These are phyloP conservation scores for Amazona guildingii DNA, from an alignment of 2,113 vertebrate species.

Conservation along the genomic window DNA sequence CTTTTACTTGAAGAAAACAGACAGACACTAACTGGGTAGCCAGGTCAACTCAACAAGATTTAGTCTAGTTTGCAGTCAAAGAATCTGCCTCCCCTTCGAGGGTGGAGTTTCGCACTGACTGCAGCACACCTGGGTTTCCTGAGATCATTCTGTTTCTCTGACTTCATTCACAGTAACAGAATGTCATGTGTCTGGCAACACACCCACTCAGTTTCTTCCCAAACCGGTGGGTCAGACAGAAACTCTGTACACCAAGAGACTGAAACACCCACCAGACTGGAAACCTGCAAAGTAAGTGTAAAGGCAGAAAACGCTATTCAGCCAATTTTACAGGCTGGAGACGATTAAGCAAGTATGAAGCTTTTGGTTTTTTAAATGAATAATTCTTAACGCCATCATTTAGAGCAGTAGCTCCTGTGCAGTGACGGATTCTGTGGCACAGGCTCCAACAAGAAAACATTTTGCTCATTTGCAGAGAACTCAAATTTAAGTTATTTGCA, in stretches of 20 bases:
- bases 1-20: neutral
- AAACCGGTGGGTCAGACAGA: conserved; percentile 14
- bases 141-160: neutral
- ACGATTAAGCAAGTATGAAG: conserved; percentile 5
- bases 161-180: neutral
- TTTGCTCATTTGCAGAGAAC: neutral
- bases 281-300: conserved; percentile 30
- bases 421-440: neutral
- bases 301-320: neutral
- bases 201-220: neutral
- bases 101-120: neutral
- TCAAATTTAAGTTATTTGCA: neutral
- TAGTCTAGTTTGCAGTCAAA: neutral
- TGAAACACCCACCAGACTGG: conserved; percentile 36
- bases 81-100: neutral
- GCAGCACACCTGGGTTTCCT: neutral
- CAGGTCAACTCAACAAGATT: neutral
- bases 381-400: neutral
- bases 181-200: neutral
- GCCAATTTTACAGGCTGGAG: neutral
- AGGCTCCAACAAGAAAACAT: neutral
- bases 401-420: neutral
- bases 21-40: neutral
- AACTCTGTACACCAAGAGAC: conserved; percentile 22
- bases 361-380: neutral